Conservation (phyloP, 2,888 invertebrate species). For the Clistopyga incitator region DNA sequence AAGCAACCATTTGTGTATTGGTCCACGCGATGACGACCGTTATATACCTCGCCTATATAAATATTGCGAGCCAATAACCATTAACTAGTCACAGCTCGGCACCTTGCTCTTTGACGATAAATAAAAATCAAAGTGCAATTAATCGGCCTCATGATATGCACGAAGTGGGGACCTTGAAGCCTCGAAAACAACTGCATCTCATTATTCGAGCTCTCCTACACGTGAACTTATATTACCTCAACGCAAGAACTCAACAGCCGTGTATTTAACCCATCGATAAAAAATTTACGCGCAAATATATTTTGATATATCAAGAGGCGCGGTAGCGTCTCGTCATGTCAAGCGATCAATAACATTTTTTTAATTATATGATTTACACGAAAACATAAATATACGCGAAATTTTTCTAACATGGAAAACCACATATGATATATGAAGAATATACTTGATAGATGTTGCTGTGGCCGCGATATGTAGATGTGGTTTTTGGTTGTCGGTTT, state of each 20-base stretch:
- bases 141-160: conserved; percentile 32
- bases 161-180: conserved; percentile 65
- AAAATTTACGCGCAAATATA: no score
- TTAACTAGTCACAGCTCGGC: conserved; percentile 77
- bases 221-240: not conserved
- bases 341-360: no score
- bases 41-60: conserved; percentile 71
- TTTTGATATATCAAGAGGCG: no score
- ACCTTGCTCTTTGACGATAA: conserved; percentile 79
- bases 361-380: no score
- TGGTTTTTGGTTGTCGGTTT: no score
- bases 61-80: conserved; percentile 81
- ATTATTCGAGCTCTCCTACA: conserved; percentile 40
- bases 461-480: no score
- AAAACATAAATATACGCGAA: no score
- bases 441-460: no score
- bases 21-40: conserved; percentile 59
- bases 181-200: conserved; percentile 68
- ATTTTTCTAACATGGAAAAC: no score
- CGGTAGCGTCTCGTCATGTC: no score
- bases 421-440: no score
- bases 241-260: not conserved
- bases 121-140: conserved; percentile 72
- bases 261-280: no score
- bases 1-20: conserved; percentile 34